Percentiles rank a stretch among this genome's conserved stretches.
Evolutionary conservation across 2,113 vertebrate species (phyloP).

Genomic region (Calonectris borealis): DNA sequence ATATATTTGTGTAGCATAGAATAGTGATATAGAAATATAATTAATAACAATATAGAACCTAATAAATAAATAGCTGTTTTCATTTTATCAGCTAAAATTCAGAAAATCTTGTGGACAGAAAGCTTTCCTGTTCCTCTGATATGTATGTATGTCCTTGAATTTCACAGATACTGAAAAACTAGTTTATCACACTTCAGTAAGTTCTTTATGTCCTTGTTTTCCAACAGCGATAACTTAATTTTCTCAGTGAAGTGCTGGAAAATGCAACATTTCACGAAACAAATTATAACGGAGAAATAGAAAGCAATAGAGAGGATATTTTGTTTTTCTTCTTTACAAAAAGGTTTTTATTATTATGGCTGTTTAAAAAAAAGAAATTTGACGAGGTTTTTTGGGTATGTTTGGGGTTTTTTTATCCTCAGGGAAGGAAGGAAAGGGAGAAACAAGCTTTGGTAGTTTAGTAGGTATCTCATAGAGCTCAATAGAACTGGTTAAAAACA

Average conservation of each 20-base stretch:
- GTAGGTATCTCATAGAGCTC: not conserved
- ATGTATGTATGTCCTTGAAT: constrained; percentile 12
- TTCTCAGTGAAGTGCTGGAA: constrained; percentile 16
- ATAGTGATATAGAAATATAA: not conserved
- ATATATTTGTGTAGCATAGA: not conserved
- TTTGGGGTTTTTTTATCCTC: not conserved
- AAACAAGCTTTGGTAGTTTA: not conserved
- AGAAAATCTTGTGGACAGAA: not conserved
- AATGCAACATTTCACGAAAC: constrained; percentile 31
- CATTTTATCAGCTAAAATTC: constrained; percentile 1
- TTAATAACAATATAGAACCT: not conserved
- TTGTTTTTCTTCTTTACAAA: not conserved
- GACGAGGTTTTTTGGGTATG: not conserved
- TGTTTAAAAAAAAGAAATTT: not conserved
- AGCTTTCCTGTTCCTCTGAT: not conserved
- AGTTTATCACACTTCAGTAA: constrained; percentile 45
- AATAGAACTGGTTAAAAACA: not conserved
- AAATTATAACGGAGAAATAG: not conserved
- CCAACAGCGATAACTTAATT: constrained; percentile 46
- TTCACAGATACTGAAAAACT: constrained; percentile 38
- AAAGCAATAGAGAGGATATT: not conserved
- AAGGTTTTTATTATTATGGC: not conserved
- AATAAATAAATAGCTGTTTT: not conserved
- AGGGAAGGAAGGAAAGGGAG: not conserved
- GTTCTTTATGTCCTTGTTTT: constrained; percentile 53